A percentile compares a stretch with the other conserved stretches of the same genome.
Evolutionary conservation across 2,113 vertebrate genomes (phyloP).

Genomic region (Mobula birostris): DNA sequence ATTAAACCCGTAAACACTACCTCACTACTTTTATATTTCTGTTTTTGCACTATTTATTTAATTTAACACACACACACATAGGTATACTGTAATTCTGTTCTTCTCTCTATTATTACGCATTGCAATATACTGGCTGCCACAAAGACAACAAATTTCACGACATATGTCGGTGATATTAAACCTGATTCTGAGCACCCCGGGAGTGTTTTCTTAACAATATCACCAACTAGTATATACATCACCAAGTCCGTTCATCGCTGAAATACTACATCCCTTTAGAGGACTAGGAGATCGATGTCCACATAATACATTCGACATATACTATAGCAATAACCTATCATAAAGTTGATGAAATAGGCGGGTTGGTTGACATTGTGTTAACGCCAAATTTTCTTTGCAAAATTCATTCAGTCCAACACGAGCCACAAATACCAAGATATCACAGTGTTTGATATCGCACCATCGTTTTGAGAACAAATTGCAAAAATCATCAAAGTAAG

Average conservation of each 20-base stretch:
- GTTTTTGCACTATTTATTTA: too few species aligned
- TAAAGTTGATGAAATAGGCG: background rate
- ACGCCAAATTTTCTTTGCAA: background rate
- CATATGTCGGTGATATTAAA: too few species aligned
- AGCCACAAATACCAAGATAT: too few species aligned
- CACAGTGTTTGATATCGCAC: too few species aligned
- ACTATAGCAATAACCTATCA: background rate
- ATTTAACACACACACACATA: too few species aligned
- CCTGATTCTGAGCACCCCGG: background rate
- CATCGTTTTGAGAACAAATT: background rate
- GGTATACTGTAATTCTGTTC: too few species aligned
- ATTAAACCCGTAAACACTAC: too few species aligned
- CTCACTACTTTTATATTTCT: too few species aligned
- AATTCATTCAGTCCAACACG: too few species aligned
- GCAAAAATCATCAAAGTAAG: background rate
- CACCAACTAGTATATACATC: background rate
- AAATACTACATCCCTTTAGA: background rate
- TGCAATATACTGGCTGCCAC: too few species aligned
- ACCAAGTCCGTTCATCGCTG: background rate
- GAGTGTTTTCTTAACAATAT: background rate
- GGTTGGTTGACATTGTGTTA: background rate
- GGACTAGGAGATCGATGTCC: background rate
- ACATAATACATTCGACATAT: background rate
- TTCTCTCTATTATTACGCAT: too few species aligned
- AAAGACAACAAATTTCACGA: too few species aligned